Evolutionary conservation across 2,113 vertebrate species (phyloP).

Genomic region (Indicator maculatus): DNA sequence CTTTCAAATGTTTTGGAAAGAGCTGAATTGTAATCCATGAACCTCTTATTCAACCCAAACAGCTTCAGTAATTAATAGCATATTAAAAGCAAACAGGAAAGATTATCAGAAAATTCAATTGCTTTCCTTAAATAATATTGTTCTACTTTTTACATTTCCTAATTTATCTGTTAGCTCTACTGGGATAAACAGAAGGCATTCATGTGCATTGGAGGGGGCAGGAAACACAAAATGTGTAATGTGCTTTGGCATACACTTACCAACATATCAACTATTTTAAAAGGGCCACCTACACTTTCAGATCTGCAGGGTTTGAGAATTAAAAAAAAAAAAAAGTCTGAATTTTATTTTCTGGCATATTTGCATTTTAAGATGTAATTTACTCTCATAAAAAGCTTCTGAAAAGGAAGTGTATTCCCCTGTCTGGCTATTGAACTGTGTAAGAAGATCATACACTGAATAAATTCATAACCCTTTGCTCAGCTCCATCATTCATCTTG

Average conservation of each 20-base stretch:
- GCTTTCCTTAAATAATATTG: slow-evolving; percentile 11
- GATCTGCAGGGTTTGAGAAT: background rate
- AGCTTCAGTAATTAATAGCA: background rate
- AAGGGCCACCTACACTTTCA: slow-evolving; percentile 13
- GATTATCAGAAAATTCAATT: background rate
- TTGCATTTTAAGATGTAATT: background rate
- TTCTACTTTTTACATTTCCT: background rate
- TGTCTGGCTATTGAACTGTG: background rate
- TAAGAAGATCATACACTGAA: slow-evolving; percentile 2
- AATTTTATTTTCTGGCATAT: background rate
- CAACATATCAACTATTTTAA: slow-evolving; percentile 9
- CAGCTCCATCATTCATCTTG: background rate
- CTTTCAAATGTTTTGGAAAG: background rate
- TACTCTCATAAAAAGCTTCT: slow-evolving; percentile 2
- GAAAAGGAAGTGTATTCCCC: background rate
- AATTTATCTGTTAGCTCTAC: slow-evolving; percentile 16
- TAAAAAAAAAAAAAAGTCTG: background rate
- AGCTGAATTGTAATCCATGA: background rate
- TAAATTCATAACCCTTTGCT: background rate
- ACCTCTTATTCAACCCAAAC: background rate
- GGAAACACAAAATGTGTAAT: background rate
- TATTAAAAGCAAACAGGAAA: slow-evolving; percentile 1
- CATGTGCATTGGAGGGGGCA: slow-evolving; percentile 11
- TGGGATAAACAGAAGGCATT: slow-evolving; percentile 36
- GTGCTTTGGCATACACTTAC: background rate